These are phyloP conservation scores for Orcinus orca DNA, from an alignment of 2,113 vertebrate genomes.

Conservation along the genomic window DNA sequence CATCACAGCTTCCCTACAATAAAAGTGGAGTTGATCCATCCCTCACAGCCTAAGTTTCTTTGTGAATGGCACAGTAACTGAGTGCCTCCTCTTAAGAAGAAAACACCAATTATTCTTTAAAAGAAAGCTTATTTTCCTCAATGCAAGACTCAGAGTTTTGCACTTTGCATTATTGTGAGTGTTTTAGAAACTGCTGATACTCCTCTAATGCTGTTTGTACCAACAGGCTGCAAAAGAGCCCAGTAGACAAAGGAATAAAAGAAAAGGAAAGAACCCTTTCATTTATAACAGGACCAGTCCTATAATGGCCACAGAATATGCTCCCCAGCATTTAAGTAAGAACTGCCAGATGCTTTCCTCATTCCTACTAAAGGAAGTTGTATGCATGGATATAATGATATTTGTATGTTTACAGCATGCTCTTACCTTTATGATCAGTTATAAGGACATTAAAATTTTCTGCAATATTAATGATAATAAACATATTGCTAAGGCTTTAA, in stretches of 20 bases:
- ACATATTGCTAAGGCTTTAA: slow-evolving; percentile 14
- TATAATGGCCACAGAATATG: background rate
- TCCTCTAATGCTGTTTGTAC: background rate
- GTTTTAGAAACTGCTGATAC: background rate
- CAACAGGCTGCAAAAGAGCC: background rate
- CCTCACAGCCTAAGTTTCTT: background rate
- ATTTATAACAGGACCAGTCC: background rate
- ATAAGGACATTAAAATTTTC: slow-evolving; percentile 22
- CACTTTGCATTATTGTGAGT: background rate
- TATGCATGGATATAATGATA: background rate
- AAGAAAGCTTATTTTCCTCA: background rate
- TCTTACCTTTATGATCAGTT: slow-evolving; percentile 24
- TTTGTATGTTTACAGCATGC: background rate
- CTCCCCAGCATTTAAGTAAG: background rate
- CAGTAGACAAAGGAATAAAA: background rate
- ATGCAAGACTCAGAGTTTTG: background rate
- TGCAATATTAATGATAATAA: slow-evolving; percentile 33
- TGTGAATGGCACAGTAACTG: background rate
- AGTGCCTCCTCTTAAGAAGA: background rate
- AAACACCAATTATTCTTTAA: background rate
- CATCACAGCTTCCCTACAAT: background rate
- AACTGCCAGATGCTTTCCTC: background rate
- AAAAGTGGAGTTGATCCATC: background rate
- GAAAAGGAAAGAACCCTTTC: background rate
- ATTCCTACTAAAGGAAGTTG: background rate